These are phyloP conservation scores for Sarcophaga variegata DNA, from an alignment of 2,888 invertebrate genomes.

Conservation along the genomic window DNA sequence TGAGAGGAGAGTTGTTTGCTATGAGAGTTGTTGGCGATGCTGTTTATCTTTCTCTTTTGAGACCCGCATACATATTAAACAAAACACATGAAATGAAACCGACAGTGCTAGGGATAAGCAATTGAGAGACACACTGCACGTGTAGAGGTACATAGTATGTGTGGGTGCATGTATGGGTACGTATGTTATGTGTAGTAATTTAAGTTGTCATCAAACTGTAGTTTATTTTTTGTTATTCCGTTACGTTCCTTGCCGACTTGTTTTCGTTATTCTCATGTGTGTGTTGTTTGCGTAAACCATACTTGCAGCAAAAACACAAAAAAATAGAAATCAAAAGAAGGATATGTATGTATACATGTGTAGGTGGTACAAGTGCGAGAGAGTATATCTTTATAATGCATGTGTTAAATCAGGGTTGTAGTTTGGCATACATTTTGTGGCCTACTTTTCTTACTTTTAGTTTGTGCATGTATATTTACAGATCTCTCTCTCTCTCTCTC, in stretches of 20 bases:
- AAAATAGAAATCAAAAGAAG: no score
- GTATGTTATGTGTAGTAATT: slow-evolving; percentile 53
- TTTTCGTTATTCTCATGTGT: neutral
- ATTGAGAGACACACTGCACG: neutral
- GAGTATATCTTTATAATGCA: slow-evolving; percentile 43
- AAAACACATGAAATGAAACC: neutral
- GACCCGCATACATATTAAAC: neutral
- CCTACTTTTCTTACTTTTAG: slow-evolving; percentile 57
- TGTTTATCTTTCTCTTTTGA: neutral
- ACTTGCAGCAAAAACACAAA: no score
- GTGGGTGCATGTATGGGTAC: neutral
- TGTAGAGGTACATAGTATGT: neutral
- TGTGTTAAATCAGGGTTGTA: slow-evolving; percentile 58
- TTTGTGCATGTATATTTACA: slow-evolving; percentile 53
- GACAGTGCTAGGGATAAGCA: neutral
- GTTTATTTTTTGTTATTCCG: neutral
- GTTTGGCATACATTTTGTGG: slow-evolving; percentile 70
- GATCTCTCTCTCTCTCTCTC: slow-evolving; percentile 22
- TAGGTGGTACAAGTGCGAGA: neutral
- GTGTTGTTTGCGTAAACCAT: slow-evolving; percentile 1
- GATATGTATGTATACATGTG: slow-evolving; percentile 1
- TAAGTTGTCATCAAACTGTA: slow-evolving; percentile 61
- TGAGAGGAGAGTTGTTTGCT: no score
- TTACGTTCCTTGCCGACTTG: slow-evolving; percentile 1
- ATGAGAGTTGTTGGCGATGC: neutral